Conservation (phyloP, 2,113 vertebrate species). For the Hippocampus guttulatus region DNA sequence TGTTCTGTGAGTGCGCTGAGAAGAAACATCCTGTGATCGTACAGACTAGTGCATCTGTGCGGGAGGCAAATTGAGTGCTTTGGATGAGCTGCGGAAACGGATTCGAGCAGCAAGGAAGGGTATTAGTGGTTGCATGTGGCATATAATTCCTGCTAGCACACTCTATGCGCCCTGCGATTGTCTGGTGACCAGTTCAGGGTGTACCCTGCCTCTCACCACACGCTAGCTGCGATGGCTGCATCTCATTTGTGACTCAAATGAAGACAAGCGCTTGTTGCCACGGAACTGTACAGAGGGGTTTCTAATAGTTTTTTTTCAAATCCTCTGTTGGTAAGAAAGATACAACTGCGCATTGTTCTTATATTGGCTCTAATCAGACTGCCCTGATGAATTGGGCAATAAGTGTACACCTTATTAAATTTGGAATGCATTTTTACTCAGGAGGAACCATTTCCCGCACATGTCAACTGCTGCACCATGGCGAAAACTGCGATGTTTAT, state of each 20-base stretch:
- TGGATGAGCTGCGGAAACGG: background rate
- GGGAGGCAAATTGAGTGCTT: slow-evolving; percentile 11
- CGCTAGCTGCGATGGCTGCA: background rate
- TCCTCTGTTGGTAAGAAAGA: background rate
- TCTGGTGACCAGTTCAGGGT: too few species aligned
- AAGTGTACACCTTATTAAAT: background rate
- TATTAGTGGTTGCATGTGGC: background rate
- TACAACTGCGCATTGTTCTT: background rate
- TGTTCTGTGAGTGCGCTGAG: slow-evolving; percentile 1
- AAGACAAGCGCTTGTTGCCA: background rate
- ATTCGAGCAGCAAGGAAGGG: background rate
- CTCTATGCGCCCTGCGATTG: background rate
- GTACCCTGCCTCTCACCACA: too few species aligned
- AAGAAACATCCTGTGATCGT: slow-evolving; percentile 9
- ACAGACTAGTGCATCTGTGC: slow-evolving; percentile 2
- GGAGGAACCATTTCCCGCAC: background rate
- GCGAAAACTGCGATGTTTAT: too few species aligned
- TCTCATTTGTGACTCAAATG: background rate
- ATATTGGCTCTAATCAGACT: background rate
- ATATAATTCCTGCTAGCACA: background rate
- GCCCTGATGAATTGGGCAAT: background rate
- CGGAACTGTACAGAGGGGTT: background rate
- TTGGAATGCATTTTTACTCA: background rate
- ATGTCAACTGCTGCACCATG: too few species aligned
- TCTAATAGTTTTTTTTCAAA: background rate